These are phyloP conservation scores for Apotomis turbidana DNA, from an alignment of 2,888 invertebrate genomes.

Conservation along the genomic window DNA sequence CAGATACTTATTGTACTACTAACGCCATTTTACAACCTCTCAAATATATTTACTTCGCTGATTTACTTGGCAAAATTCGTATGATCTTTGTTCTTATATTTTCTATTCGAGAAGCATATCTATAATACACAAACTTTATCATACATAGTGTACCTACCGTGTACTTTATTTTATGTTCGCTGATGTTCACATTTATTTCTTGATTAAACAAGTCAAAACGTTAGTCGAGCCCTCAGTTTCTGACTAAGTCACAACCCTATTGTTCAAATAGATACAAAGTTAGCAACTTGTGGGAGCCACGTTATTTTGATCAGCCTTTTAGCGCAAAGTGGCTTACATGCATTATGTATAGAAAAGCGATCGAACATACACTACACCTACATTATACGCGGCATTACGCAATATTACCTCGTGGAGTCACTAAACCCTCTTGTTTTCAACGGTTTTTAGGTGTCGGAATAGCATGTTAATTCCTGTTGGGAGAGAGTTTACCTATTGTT, in stretches of 20 bases:
- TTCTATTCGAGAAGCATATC: too few relatives aligned
- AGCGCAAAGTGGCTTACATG: slow-evolving; percentile 29
- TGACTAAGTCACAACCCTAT: slow-evolving; percentile 6
- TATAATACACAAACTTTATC: too few relatives aligned
- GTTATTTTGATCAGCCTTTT: slow-evolving; percentile 35
- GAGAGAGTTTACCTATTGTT: neutral
- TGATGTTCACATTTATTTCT: too few relatives aligned
- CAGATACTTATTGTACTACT: too few relatives aligned
- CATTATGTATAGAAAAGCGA: slow-evolving; percentile 36
- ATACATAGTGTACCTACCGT: too few relatives aligned
- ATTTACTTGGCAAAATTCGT: too few relatives aligned
- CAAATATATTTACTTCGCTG: too few relatives aligned
- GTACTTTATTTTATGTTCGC: too few relatives aligned
- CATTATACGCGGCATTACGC: slow-evolving; percentile 11
- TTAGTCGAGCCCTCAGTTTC: neutral
- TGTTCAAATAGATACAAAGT: slow-evolving; percentile 24
- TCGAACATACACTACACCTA: slow-evolving; percentile 13
- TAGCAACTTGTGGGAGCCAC: slow-evolving; percentile 11
- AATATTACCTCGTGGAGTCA: slow-evolving; percentile 9
- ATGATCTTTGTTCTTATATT: too few relatives aligned
- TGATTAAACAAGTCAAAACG: too few relatives aligned
- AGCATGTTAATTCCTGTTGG: neutral
- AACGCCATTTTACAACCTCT: too few relatives aligned
- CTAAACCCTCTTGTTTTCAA: neutral
- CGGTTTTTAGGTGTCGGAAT: neutral